Evolutionary conservation across 2,113 vertebrate genomes (phyloP).

Genomic region (Cinclus mexicanus): DNA sequence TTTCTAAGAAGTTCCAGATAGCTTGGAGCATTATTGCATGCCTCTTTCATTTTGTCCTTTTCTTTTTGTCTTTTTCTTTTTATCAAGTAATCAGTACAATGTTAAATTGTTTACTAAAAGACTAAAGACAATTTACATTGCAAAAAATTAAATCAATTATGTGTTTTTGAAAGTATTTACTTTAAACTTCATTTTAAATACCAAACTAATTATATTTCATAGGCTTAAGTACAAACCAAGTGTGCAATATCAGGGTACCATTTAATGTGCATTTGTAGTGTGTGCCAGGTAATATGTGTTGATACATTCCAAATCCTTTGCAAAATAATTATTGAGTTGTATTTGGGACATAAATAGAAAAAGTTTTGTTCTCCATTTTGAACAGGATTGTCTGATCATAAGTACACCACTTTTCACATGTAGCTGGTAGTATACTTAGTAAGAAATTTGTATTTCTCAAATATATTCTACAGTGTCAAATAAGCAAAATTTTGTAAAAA

Average conservation of each 20-base stretch:
- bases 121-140: constrained; percentile 4
- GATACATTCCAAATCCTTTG: background rate
- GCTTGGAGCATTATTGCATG: background rate
- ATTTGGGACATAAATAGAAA: background rate
- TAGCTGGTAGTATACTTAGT: background rate
- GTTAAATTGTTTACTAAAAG: constrained; percentile 34
- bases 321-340: background rate
- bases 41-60: constrained; percentile 44
- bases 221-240: background rate
- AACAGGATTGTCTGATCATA: background rate
- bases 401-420: background rate
- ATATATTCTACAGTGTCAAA: background rate
- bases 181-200: constrained; percentile 17
- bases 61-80: constrained; percentile 37
- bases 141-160: constrained; percentile 13
- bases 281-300: background rate
- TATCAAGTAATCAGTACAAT: constrained; percentile 21
- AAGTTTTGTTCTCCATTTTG: background rate
- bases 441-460: background rate
- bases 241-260: background rate
- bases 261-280: background rate
- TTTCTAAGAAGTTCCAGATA: constrained; percentile 50
- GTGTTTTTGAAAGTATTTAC: constrained; percentile 31
- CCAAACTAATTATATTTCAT: constrained; percentile 17
- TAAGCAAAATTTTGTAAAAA: background rate